Evolutionary conservation across 2,113 vertebrate genomes (phyloP).

Genomic region (Petaurus breviceps): DNA sequence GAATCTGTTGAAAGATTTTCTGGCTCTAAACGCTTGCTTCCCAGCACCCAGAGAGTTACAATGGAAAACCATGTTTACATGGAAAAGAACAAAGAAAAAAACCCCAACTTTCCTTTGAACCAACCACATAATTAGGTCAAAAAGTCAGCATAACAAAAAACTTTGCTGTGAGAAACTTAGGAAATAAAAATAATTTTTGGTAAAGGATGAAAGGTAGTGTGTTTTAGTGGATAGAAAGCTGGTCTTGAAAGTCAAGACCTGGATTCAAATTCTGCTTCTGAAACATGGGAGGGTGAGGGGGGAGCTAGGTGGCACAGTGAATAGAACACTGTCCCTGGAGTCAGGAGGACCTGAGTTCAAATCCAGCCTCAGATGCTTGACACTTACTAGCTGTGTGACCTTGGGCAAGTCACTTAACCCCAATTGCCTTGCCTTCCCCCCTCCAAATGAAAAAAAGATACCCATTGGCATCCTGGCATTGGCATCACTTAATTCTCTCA

Average conservation of each 20-base stretch:
- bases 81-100: slow-evolving; percentile 72
- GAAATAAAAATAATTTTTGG: not conserved
- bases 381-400: no score
- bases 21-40: slow-evolving; percentile 72
- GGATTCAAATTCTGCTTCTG: not conserved
- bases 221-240: slow-evolving; percentile 28
- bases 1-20: slow-evolving; percentile 73
- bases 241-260: not conserved
- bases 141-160: slow-evolving; percentile 69
- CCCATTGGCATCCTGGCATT: not conserved
- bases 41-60: slow-evolving; percentile 74
- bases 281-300: no score
- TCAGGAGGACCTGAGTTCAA: no score
- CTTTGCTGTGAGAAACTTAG: not conserved
- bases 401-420: no score
- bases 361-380: no score
- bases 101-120: slow-evolving; percentile 54
- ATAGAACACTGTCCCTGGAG: no score
- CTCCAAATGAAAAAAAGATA: no score
- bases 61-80: slow-evolving; percentile 77
- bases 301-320: no score
- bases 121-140: slow-evolving; percentile 67
- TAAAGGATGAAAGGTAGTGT: slow-evolving; percentile 22
- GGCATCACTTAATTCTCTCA: not conserved
- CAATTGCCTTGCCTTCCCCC: no score